These are phyloP conservation scores for Eurosta solidaginis DNA, from an alignment of 1,140 invertebrate species.

Conservation along the genomic window DNA sequence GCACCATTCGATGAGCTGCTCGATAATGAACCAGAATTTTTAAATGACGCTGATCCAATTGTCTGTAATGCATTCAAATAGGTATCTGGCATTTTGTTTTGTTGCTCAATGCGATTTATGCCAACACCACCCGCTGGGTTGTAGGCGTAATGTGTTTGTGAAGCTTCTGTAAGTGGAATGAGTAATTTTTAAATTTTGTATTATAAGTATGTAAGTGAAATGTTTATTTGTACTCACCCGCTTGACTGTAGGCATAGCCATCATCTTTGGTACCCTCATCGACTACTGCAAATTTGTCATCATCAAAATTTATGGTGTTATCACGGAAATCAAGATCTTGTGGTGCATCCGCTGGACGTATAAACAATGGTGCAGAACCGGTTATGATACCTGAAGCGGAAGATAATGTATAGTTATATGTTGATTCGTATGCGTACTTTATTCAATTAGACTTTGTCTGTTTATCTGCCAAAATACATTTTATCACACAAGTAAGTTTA, in stretches of 20 bases:
- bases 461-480: neutral
- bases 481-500: too few relatives aligned
- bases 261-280: slow-evolving; percentile 60
- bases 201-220: neutral
- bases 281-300: slow-evolving; percentile 60
- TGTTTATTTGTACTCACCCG: slow-evolving; percentile 48
- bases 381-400: slow-evolving; percentile 39
- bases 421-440: neutral
- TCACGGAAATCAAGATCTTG: slow-evolving; percentile 69
- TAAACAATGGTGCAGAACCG: slow-evolving; percentile 49
- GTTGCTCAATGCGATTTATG: slow-evolving; percentile 35
- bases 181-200: neutral
- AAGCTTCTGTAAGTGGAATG: slow-evolving; percentile 45
- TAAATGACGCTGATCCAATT: slow-evolving; percentile 52
- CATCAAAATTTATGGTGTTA: slow-evolving; percentile 53
- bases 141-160: slow-evolving; percentile 50
- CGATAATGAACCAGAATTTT: slow-evolving; percentile 51
- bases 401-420: neutral
- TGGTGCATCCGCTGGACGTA: slow-evolving; percentile 51
- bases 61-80: slow-evolving; percentile 53
- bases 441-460: neutral
- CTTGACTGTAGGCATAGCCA: slow-evolving; percentile 59
- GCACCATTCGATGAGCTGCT: slow-evolving; percentile 41
- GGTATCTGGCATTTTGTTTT: slow-evolving; percentile 53
- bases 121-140: slow-evolving; percentile 44